Conservation (phyloP, 2,888 invertebrate species). For the Isoperla grammatica region DNA sequence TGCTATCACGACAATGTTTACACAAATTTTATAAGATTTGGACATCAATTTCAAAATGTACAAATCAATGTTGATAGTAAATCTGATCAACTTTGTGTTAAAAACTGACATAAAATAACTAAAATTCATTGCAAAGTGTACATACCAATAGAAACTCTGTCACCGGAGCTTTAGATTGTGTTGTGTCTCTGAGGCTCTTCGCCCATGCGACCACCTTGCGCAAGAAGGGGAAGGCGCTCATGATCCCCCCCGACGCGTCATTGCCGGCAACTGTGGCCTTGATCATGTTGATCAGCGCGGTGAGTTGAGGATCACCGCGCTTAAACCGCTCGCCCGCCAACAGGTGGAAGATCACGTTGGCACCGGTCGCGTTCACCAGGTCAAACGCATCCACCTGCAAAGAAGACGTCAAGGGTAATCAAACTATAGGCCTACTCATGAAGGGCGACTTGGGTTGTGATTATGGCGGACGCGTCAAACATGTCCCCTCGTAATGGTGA, state of each 20-base stretch:
- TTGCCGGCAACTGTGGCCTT: background rate
- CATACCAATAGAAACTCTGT: slow-evolving; percentile 1
- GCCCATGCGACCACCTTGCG: slow-evolving; percentile 13
- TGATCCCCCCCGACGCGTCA: slow-evolving; percentile 1
- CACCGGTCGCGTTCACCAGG: slow-evolving; percentile 15
- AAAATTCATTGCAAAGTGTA: background rate
- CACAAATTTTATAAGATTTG: too few relatives aligned
- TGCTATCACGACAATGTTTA: too few relatives aligned
- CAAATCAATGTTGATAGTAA: too few relatives aligned
- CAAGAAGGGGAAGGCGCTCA: slow-evolving; percentile 3
- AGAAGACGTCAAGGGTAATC: too few relatives aligned
- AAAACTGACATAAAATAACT: too few relatives aligned
- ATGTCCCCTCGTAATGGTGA: too few relatives aligned
- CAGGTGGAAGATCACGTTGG: slow-evolving; percentile 23
- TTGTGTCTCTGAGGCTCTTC: slow-evolving; percentile 6
- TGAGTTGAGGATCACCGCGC: slow-evolving; percentile 11
- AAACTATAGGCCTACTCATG: too few relatives aligned
- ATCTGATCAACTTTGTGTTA: too few relatives aligned
- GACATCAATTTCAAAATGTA: too few relatives aligned
- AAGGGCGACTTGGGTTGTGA: too few relatives aligned
- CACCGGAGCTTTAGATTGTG: background rate
- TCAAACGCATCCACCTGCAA: slow-evolving; percentile 6
- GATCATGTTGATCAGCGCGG: background rate
- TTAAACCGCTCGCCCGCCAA: slow-evolving; percentile 17
- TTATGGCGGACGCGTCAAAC: too few relatives aligned